Evolutionary conservation across 2,113 vertebrate genomes (phyloP).

Genomic region (Anolis sagrei): DNA sequence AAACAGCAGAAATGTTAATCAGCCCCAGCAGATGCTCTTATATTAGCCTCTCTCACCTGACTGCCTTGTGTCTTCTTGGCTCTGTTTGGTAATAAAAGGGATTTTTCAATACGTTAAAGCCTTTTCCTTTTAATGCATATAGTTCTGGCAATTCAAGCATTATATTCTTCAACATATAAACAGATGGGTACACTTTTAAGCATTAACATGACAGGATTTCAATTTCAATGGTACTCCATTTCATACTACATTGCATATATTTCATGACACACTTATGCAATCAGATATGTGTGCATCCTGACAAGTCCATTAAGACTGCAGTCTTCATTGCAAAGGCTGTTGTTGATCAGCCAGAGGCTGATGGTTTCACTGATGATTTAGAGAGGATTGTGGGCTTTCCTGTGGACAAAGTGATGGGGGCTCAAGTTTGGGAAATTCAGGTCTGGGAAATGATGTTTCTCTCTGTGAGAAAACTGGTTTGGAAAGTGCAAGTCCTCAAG

Average conservation of each 20-base stretch:
- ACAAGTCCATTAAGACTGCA: no score
- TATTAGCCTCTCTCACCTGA: fast-evolving
- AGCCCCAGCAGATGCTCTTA: conserved; percentile 29
- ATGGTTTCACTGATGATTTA: no score
- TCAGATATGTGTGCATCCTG: not conserved
- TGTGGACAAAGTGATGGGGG: no score
- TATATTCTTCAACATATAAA: not conserved
- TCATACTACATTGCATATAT: not conserved
- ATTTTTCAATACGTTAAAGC: not conserved
- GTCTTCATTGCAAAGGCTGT: no score
- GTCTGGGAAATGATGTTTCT: no score
- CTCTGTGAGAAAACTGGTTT: no score
- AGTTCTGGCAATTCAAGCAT: fast-evolving
- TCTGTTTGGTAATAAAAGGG: not conserved
- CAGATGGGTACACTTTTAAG: not conserved
- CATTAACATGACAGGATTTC: not conserved
- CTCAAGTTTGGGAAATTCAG: no score
- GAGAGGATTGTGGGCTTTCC: no score
- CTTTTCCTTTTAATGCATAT: not conserved
- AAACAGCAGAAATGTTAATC: conserved; percentile 14
- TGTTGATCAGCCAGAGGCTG: no score
- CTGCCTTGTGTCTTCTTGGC: not conserved
- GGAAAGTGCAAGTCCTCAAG: no score
- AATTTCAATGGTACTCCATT: not conserved
- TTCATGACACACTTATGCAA: not conserved